These are phyloP conservation scores for Thymallus thymallus DNA, from an alignment of 2,113 vertebrate species.

Conservation along the genomic window DNA sequence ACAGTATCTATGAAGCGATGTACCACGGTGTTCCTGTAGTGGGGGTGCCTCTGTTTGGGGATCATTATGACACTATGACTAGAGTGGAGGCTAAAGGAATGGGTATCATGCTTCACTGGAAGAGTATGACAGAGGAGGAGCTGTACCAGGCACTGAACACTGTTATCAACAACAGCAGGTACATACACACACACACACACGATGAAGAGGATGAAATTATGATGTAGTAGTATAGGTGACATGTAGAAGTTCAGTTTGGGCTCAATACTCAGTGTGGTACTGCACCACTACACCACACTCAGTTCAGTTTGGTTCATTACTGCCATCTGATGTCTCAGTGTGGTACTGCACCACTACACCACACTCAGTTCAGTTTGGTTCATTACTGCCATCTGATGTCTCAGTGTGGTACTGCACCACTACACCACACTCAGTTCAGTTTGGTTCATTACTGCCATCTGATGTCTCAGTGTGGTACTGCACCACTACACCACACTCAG, in stretches of 20 bases:
- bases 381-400: too few species aligned
- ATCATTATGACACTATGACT: constrained; percentile 98
- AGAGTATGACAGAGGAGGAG: constrained; percentile 83
- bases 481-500: too few species aligned
- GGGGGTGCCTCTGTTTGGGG: constrained; percentile 94
- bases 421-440: too few species aligned
- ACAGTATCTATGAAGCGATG: constrained; percentile 98
- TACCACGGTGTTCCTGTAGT: constrained; percentile 97
- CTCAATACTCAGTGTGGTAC: background rate
- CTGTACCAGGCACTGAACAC: constrained; percentile 82
- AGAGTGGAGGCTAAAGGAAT: constrained; percentile 96
- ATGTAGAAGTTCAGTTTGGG: too few species aligned
- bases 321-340: background rate
- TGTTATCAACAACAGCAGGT: constrained; percentile 89
- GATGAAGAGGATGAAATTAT: too few species aligned
- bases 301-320: too few species aligned
- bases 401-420: too few species aligned
- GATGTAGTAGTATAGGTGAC: too few species aligned
- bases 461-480: background rate
- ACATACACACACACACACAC: constrained; percentile 5
- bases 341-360: background rate
- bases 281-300: too few species aligned
- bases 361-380: too few species aligned
- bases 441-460: too few species aligned
- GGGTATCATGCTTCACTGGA: constrained; percentile 95